A percentile compares a stretch with the other conserved stretches of the same genome.
Evolutionary conservation across 2,797 vertebrate genomes (phyloP).

Genomic region (Cephalopachus bancanus): DNA sequence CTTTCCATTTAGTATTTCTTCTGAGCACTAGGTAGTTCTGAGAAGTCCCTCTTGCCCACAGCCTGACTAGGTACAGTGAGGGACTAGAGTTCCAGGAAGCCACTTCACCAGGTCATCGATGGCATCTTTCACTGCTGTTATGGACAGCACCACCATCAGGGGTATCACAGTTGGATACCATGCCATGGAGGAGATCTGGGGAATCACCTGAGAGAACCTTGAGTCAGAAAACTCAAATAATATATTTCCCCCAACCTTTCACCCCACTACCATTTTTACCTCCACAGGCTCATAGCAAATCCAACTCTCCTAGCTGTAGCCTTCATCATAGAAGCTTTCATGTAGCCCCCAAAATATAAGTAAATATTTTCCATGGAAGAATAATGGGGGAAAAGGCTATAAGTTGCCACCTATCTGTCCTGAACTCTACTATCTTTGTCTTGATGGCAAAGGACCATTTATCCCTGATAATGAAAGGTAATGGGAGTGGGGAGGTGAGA

Average conservation of each 20-base stretch:
- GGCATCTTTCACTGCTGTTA: slow-evolving; percentile 95
- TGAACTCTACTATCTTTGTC: slow-evolving; percentile 13
- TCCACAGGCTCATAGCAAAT: slow-evolving; percentile 13
- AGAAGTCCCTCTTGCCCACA: background rate
- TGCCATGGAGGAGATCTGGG: slow-evolving; percentile 94
- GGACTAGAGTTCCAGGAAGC: background rate
- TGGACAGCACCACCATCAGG: slow-evolving; percentile 92
- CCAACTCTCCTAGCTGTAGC: background rate
- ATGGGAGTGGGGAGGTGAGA: background rate
- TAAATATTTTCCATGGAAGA: slow-evolving; percentile 25
- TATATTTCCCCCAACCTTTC: background rate
- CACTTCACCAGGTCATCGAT: slow-evolving; percentile 93
- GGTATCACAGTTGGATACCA: slow-evolving; percentile 97
- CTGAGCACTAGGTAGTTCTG: background rate
- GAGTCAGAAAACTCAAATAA: slow-evolving; percentile 55
- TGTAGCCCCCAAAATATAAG: slow-evolving; percentile 3
- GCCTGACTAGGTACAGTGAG: slow-evolving; percentile 5
- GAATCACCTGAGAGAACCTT: slow-evolving; percentile 91
- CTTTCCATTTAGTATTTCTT: background rate
- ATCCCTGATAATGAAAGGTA: slow-evolving; percentile 24
- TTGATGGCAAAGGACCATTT: slow-evolving; percentile 28
- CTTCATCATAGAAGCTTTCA: background rate
- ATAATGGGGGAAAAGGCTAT: background rate
- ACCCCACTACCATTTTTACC: background rate
- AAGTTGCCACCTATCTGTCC: background rate